phyloP scores from a whole-genome alignment of 2,888 invertebrate species.

The Hyppa rectilinea region DNA sequence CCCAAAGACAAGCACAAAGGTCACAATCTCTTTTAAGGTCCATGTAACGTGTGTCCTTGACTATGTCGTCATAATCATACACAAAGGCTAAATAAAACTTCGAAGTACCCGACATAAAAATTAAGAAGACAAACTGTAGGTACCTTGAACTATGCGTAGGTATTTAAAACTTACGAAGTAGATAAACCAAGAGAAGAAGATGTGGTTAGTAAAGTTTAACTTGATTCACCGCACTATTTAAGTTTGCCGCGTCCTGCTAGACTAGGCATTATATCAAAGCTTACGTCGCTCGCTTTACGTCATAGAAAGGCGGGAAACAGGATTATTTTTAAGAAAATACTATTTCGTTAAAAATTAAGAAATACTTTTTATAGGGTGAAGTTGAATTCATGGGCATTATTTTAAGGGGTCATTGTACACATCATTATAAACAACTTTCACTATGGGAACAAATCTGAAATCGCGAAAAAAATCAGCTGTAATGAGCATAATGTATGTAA shows the following conservation, averaged over 20 bases:
- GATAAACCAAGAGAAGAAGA: constrained; percentile 42
- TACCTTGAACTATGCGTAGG: constrained; percentile 13
- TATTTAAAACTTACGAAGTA: constrained; percentile 34
- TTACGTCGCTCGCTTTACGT: background rate
- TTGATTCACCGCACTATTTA: constrained; percentile 40
- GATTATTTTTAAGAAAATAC: background rate
- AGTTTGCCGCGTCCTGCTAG: constrained; percentile 18
- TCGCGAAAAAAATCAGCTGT: too few relatives aligned
- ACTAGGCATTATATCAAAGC: constrained; percentile 6
- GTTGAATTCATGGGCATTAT: too few relatives aligned
- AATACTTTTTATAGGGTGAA: too few relatives aligned
- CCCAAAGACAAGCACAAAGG: too few relatives aligned
- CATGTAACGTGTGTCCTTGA: background rate
- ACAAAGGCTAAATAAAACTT: constrained; percentile 5
- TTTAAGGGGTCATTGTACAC: too few relatives aligned
- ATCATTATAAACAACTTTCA: too few relatives aligned
- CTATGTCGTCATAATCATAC: background rate
- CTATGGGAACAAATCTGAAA: too few relatives aligned
- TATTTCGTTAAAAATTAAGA: background rate
- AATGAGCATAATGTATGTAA: too few relatives aligned
- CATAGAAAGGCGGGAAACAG: background rate
- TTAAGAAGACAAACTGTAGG: constrained; percentile 9
- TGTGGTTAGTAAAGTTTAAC: constrained; percentile 37
- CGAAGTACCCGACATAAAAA: constrained; percentile 17
- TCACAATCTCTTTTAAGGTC: too few relatives aligned